Base-by-base conservation (phyloP, 1,140 invertebrate species). In the Brachionus rotundiformis region DNA sequence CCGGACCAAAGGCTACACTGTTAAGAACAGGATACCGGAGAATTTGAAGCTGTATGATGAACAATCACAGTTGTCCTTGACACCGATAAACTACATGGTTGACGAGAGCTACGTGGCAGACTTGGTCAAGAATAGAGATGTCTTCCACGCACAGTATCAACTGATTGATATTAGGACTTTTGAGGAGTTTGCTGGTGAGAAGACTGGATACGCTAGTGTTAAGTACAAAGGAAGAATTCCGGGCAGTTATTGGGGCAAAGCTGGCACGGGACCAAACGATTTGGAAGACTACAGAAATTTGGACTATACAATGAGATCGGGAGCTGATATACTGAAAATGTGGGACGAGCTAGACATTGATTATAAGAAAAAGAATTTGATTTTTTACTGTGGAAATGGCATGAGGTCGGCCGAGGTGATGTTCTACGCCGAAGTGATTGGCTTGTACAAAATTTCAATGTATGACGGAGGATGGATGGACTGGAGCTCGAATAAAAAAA, bases 381-480 rank as follows among this genome's bases (percentile, higher is more conserved):
- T 79, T 29, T 79, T 79, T 54, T 79, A 79, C 25, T 79, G 47
- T 33, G 54, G 76, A 8, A 39, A 79, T 79, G 76, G 76, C 19
- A 27, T 33, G 76, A 54, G 76, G 6, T 33, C 44, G 16, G 47
- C 76, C 4, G 76, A 79, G 36, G 76, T 79, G 1, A 25, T 79
- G 76, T 79, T 79, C 25, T 79, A 79, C 39, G 76, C 76, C n/a
- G 76, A 79, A 25, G 27, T 79, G 25, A 79, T 79, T 10, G 76
- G 76, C 1, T 31, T 79, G 10, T 79, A 79, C 31, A 79, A 79
- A 29, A 79, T 79, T 27, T 79, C 76, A 23, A 54, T 79, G 47
- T 79, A 79, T 29, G 76, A 79, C 19, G 76, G 76, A 16, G 76
- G 76, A n/a, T 79, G 76, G 76, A n/a, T 54, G 27, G 76, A 79